A percentile compares a stretch with the other conserved stretches of the same genome.
phyloP scores from a whole-genome alignment of 92 coral and sea anemone genomes.

The Blastomussa wellsi region DNA sequence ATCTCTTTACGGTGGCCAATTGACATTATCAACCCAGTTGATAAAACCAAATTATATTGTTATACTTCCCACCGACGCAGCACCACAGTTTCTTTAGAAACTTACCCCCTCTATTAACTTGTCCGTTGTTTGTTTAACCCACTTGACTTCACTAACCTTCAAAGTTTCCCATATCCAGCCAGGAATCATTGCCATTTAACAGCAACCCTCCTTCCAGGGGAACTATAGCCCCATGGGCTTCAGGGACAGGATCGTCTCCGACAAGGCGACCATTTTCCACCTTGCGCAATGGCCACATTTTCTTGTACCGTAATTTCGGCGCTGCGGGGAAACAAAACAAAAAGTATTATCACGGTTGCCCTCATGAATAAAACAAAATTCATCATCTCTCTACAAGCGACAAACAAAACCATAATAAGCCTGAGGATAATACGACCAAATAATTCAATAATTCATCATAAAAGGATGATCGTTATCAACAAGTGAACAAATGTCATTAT shows the following conservation, averaged over 20 bases:
- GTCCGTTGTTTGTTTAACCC: too few species aligned
- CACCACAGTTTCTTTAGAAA: too few species aligned
- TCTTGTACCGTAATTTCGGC: slow-evolving; percentile 83
- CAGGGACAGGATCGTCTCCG: slow-evolving; percentile 72
- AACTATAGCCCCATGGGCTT: slow-evolving; percentile 80
- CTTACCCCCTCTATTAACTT: too few species aligned
- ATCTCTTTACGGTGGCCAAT: too few species aligned
- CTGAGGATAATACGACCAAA: not conserved
- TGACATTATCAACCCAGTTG: too few species aligned
- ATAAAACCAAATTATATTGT: too few species aligned
- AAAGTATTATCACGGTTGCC: not conserved
- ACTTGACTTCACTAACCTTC: slow-evolving; percentile 69
- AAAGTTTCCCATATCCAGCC: slow-evolving; percentile 98
- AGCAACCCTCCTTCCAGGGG: slow-evolving; percentile 82
- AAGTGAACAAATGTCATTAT: too few species aligned
- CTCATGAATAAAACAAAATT: not conserved
- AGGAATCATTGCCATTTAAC: slow-evolving; percentile 80
- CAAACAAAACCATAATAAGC: not conserved
- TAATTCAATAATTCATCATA: not conserved
- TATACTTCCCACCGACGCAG: too few species aligned
- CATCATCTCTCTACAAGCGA: not conserved
- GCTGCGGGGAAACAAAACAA: slow-evolving; percentile 46
- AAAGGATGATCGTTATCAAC: not conserved
- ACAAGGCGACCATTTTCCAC: slow-evolving; percentile 79
- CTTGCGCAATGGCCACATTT: slow-evolving; percentile 82